Conservation (phyloP, 2,888 invertebrate species). For the Parthenolecanium corni region DNA sequence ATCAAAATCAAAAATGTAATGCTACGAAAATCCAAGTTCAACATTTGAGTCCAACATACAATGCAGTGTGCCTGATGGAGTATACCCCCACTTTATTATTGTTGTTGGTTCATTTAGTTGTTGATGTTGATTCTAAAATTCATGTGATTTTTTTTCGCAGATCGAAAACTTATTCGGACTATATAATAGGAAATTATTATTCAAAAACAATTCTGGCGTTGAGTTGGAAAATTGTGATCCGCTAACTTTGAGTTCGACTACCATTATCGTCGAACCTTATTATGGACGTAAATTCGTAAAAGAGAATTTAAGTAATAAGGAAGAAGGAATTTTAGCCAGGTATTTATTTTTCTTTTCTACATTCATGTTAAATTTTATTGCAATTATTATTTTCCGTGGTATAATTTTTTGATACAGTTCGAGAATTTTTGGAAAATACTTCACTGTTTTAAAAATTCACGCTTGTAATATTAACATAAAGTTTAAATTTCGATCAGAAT, state of each 20-base stretch:
- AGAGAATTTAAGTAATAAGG: background rate
- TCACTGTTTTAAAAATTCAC: too few relatives aligned
- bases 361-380: background rate
- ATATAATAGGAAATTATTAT: constrained; percentile 16
- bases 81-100: too few relatives aligned
- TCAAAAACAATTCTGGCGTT: constrained; percentile 3
- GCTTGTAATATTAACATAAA: too few relatives aligned
- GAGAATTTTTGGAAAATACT: too few relatives aligned
- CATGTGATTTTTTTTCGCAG: too few relatives aligned
- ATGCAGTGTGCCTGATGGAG: too few relatives aligned
- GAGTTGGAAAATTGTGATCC: constrained; percentile 6
- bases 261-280: constrained; percentile 17
- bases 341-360: background rate
- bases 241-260: constrained; percentile 2
- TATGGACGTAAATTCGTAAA: constrained; percentile 19
- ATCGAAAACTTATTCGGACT: constrained; percentile 17
- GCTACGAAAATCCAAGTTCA: too few relatives aligned
- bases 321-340: constrained; percentile 14
- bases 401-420: background rate
- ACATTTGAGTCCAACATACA: too few relatives aligned
- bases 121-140: too few relatives aligned
- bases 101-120: too few relatives aligned
- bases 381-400: background rate
- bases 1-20: too few relatives aligned
- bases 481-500: too few relatives aligned